These are phyloP conservation scores for Philaethria dido DNA, from an alignment of 2,888 invertebrate genomes.

Conservation along the genomic window DNA sequence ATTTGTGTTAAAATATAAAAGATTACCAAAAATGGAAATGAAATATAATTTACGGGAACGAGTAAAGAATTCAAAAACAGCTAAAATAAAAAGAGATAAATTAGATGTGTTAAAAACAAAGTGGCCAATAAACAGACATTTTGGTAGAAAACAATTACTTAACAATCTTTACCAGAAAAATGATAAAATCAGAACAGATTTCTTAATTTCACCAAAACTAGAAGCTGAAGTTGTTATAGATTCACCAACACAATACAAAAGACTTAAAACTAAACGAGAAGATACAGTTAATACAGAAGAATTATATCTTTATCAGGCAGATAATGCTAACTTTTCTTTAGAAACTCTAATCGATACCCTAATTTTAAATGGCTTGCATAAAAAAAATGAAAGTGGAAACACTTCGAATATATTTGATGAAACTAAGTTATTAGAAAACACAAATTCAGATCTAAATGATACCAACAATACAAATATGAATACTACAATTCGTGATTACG, in stretches of 20 bases:
- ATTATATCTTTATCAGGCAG: constrained; percentile 51
- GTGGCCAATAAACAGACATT: constrained; percentile 62
- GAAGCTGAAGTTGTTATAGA: constrained; percentile 42
- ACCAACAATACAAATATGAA: constrained; percentile 42
- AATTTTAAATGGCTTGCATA: constrained; percentile 57
- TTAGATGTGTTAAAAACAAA: constrained; percentile 61
- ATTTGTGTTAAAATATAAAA: constrained; percentile 61
- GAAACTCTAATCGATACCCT: constrained; percentile 64
- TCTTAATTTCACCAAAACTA: constrained; percentile 40
- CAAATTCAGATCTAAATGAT: constrained; percentile 6
- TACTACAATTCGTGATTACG: constrained; percentile 50
- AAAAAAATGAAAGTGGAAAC: constrained; percentile 42
- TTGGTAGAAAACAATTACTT: constrained; percentile 44
- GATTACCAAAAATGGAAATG: constrained; percentile 64
- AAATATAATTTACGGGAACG: constrained; percentile 68
- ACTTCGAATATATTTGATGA: constrained; percentile 26
- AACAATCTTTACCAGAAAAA: constrained; percentile 39
- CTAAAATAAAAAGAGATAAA: constrained; percentile 53
- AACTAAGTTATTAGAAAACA: constrained; percentile 38
- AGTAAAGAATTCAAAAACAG: constrained; percentile 63
- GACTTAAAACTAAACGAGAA: constrained; percentile 56
- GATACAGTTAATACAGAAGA: constrained; percentile 48
- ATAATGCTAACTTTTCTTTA: constrained; percentile 55
- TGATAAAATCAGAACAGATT: constrained; percentile 33
- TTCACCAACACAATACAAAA: constrained; percentile 58